Base-by-base conservation (phyloP, 2,797 vertebrate species). In the Sardinella longiceps region DNA sequence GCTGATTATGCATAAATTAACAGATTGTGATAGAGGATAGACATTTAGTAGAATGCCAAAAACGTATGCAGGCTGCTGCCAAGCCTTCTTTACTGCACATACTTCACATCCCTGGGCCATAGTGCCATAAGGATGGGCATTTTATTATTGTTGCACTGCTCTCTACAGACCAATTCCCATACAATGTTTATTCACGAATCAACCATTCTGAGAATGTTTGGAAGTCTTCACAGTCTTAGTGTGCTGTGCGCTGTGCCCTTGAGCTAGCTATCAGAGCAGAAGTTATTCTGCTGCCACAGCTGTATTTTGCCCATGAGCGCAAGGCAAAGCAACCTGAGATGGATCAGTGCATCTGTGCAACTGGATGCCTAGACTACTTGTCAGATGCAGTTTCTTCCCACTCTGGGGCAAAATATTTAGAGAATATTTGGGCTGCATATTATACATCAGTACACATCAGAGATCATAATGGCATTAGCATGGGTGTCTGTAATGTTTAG, bases 231-330 rank as follows among this genome's bases (percentile, higher is more conserved):
- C 6, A 39, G 37, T 48, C 37, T 43, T 37, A 37, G 15, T 74
- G 39, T 43, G 70, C 37, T 77, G 63, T 77, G 63, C 5, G 28
- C 30, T 33, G 63, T 70, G 30, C 63, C 63, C 63, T 70, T 33
- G 63, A 70, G 28, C 18, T 39, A 5, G 33, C 18, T 37, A 77
- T 77, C 39, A 23, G 33, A 77, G 37, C 37, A 33, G 37, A 77
- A 77, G 37, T 77, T 20, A 77, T 43, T 77, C 5, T 43, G 18
- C 70, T 7, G 33, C 33, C 5, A 23, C 70, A 23, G 70, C 70
- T 77, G 20, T 33, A 70, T 70, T 70, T 70, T 70, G 63, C 28
- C 63, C 28, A 3, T 33, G 63, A 70, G 63, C 63, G 63, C 63
- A 77, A 77, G 33, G 37, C 70, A 33, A 70, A 0, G 70, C 70